These are phyloP conservation scores for Hippoglossus stenolepis DNA, from an alignment of 2,113 vertebrate species.

Conservation along the genomic window DNA sequence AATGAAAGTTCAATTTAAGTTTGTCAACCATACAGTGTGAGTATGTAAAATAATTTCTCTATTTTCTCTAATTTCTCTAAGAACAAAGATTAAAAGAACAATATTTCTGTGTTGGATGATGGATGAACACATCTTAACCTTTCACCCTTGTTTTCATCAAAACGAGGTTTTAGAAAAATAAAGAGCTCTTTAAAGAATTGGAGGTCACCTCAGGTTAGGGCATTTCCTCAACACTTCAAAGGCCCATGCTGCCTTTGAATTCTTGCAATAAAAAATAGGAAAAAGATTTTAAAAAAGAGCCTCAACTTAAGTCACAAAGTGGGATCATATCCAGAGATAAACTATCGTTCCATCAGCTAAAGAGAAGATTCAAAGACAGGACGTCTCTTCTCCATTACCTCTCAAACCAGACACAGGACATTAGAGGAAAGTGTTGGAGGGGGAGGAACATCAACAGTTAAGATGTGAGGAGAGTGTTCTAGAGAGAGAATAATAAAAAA, in stretches of 20 bases:
- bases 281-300: slow-evolving; percentile 6
- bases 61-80: neutral
- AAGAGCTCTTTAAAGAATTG: neutral
- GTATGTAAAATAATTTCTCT: neutral
- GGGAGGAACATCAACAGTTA: slow-evolving; percentile 16
- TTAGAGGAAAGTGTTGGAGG: slow-evolving; percentile 10
- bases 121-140: slow-evolving; percentile 4
- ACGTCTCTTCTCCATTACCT: slow-evolving; percentile 10
- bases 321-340: slow-evolving; percentile 18
- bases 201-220: slow-evolving; percentile 12
- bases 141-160: slow-evolving; percentile 20
- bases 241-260: slow-evolving; percentile 8
- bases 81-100: neutral
- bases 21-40: neutral
- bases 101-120: neutral
- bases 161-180: slow-evolving; percentile 14
- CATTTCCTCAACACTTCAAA: slow-evolving; percentile 38
- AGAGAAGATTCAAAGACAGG: slow-evolving; percentile 43
- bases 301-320: slow-evolving; percentile 9
- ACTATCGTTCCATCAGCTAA: slow-evolving; percentile 29
- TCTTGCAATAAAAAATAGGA: neutral
- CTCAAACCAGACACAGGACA: slow-evolving; percentile 28
- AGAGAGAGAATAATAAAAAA: slow-evolving; percentile 40
- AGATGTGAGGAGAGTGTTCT: neutral
- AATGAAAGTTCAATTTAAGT: neutral